Base-by-base conservation (phyloP, 1,140 invertebrate genomes). In the Stenopsyche tienmushanensis region DNA sequence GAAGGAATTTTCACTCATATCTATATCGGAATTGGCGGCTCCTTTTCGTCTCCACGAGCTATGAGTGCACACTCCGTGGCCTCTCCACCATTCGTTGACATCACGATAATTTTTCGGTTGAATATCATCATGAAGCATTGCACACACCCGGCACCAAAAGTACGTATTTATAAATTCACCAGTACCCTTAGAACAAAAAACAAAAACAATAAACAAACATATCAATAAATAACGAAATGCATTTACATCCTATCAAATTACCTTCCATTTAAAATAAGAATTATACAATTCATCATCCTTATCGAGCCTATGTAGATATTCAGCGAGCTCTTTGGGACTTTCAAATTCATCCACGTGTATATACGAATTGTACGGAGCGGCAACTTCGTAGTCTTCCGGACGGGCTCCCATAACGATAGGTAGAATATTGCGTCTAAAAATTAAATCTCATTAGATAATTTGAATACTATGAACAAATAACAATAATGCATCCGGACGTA, bases 361-460 rank as follows among this genome's bases (percentile, higher is more conserved):
- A 72, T 86, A 87, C 0, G 94, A 96, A 71, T 93, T 87, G 70
- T 91, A 86, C 0, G 97, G 96, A 1, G 96, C 90, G 62, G 85
- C 87, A 26, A 87, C 85, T 54, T 87, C 87, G 78, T 99, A 99
- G 74, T 98, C 95, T 25, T 90, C 88, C 0, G 89, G 89, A 29
- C 90, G 86, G 0, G 93, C 96, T 1, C 97, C 97, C 94, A 98
- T 97, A 15, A 97, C 96, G 50, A 97, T 93, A 0, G 94, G 94
- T 47, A 98, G 76, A 9, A 95, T 86, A 73, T 94, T 90, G 70
- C 94, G 88, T 60, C 93, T 95, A 76, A n/a, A 77, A 77, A 67
- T 67, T 39, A 69, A 58, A 60, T n/a, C n/a, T n/a, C n/a, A n/a
- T n/a, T n/a, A n/a, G n/a, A n/a, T n/a, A n/a, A n/a, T n/a, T n/a